Percentiles rank a stretch among this genome's conserved stretches.
Conservation (phyloP, 2,113 vertebrate genomes). For the Megaceryle torquata region DNA sequence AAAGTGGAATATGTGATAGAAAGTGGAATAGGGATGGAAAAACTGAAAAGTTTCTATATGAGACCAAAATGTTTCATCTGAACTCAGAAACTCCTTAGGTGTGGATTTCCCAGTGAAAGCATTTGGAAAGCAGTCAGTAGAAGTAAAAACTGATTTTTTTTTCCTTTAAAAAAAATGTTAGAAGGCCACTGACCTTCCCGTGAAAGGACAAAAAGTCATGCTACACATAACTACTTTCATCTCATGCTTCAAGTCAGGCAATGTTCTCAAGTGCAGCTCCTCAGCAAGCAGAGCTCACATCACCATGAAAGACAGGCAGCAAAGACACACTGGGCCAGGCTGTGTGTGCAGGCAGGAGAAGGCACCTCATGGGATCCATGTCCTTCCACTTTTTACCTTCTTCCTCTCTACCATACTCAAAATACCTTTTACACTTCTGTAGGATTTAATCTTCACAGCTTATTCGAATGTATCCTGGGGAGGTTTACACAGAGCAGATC, state of each 20-base stretch:
- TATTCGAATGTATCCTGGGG: background rate
- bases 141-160: background rate
- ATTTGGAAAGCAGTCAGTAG: rapidly evolving
- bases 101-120: background rate
- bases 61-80: background rate
- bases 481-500: background rate
- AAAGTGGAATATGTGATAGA: background rate
- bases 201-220: background rate
- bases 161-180: background rate
- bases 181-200: rapidly evolving
- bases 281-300: background rate
- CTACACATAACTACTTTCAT: background rate
- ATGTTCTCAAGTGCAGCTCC: background rate
- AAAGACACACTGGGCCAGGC: rapidly evolving
- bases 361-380: rapidly evolving
- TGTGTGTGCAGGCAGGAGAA: background rate
- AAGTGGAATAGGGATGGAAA: background rate
- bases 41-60: background rate
- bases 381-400: background rate
- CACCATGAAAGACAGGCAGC: rapidly evolving
- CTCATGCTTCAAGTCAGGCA: background rate
- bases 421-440: background rate
- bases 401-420: background rate
- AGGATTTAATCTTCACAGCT: background rate
- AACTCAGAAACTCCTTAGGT: background rate